Evolutionary conservation across 2,797 vertebrate species (phyloP).

Genomic region (Acanthopagrus latus): DNA sequence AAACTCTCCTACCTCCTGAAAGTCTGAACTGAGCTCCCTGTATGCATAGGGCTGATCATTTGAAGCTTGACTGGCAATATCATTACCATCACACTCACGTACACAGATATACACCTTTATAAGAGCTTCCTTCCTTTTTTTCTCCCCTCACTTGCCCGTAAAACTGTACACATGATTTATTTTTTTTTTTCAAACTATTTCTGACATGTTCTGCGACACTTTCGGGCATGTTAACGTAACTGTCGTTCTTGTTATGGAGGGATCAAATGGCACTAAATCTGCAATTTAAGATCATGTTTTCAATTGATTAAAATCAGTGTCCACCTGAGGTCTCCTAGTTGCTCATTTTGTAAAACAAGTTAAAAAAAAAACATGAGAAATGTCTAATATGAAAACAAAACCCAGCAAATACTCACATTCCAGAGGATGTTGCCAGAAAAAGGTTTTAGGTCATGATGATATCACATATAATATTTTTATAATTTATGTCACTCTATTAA

Average conservation of each 20-base stretch:
- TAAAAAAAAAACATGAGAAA: not conserved
- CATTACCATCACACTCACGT: not conserved
- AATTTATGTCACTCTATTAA: not conserved
- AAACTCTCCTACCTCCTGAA: not conserved
- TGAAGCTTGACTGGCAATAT: not conserved
- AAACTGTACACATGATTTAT: not conserved
- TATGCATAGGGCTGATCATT: not conserved
- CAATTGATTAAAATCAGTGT: not conserved
- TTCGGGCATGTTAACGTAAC: no score
- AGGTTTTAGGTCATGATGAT: not conserved
- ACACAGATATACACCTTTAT: not conserved
- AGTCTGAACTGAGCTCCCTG: not conserved
- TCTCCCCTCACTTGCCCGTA: not conserved
- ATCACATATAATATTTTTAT: not conserved
- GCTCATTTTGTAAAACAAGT: not conserved
- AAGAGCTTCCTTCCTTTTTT: slow-evolving; percentile 3
- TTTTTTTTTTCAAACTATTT: not conserved
- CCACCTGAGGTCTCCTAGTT: not conserved
- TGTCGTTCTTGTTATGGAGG: not conserved
- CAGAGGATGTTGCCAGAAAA: not conserved
- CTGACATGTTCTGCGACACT: no score
- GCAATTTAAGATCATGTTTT: not conserved
- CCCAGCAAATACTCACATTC: not conserved
- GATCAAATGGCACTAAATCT: not conserved
- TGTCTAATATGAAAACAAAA: slow-evolving; percentile 8